A percentile compares a stretch with the other conserved stretches of the same genome.
Conservation (phyloP, 2,113 vertebrate species). For the Sceloporus undulatus region DNA sequence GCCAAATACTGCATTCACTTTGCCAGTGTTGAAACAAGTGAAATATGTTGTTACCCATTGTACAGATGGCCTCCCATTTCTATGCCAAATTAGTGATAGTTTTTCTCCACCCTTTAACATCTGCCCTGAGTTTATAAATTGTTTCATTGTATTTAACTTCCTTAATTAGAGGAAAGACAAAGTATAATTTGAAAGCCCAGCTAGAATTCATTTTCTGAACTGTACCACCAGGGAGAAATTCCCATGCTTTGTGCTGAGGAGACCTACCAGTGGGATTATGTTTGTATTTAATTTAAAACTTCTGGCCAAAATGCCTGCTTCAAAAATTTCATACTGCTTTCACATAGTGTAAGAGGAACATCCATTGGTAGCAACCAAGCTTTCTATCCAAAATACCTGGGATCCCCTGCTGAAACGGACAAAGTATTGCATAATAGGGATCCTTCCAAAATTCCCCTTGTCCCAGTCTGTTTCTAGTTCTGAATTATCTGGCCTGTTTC, state of each 20-base stretch:
- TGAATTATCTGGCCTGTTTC: not conserved
- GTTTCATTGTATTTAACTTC: slow-evolving; percentile 52
- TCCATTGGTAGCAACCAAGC: not conserved
- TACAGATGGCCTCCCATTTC: slow-evolving; percentile 65
- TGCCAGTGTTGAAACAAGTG: slow-evolving; percentile 40
- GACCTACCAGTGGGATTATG: slow-evolving; percentile 4
- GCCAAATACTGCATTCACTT: slow-evolving; percentile 41
- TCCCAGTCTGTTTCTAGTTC: not conserved
- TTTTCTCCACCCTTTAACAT: slow-evolving; percentile 61
- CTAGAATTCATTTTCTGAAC: slow-evolving; percentile 56
- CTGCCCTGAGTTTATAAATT: slow-evolving; percentile 50
- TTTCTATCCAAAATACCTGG: not conserved
- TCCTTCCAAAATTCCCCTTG: not conserved
- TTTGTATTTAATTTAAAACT: slow-evolving; percentile 1
- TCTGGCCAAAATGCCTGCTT: not conserved
- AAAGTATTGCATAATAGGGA: not conserved
- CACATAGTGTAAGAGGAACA: not conserved
- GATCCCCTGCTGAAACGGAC: not conserved
- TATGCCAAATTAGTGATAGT: slow-evolving; percentile 48
- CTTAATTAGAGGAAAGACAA: slow-evolving; percentile 50
- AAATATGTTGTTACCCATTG: slow-evolving; percentile 37
- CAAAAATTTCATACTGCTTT: not conserved
- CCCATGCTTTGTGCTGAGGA: not conserved
- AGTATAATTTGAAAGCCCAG: slow-evolving; percentile 43
- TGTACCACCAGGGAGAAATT: slow-evolving; percentile 4